Base-by-base conservation (phyloP, 2,797 vertebrate genomes). In the Thaleichthys pacificus region DNA sequence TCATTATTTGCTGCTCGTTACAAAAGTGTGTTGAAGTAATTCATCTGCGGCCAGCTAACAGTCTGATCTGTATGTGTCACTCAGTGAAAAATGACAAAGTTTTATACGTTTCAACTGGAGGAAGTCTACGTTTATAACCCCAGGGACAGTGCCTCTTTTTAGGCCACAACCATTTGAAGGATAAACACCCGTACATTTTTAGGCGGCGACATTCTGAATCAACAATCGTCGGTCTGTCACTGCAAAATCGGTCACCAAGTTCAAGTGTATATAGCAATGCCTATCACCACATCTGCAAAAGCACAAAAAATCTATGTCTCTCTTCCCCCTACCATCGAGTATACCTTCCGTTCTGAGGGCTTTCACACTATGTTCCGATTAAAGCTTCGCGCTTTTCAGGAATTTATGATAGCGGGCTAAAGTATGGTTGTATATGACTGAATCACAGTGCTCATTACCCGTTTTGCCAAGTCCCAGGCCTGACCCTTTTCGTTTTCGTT, bases 401-500 rank as follows among this genome's bases (percentile, higher is more conserved):
- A 67, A 74, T 68, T 68, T 78, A 30, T 67, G 60, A 78, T 68
- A 73, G 83, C 84, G 82, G 90, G 80, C 81, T 86, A 3, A 12
- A 11, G 42, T 47, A 77, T 78, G 75, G 77, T 81, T 83, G 82
- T 70, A 82, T 84, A 85, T 72, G 85, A 82, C 82, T 80, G 83
- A 72, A 78, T 87, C 84, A 79, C 85, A 75, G 83, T 84, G 89
- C 87, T 90, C 87, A 86, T 94, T 95, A 94, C 93, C 94, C 91
- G 91, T 85, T 91, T 84, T 89, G 90, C 91, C 91, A 88, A 86
- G 90, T 93, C 92, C 93, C 92, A 89, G 91, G 90, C 89, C 92
- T 90, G 92, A 91, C 90, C 93, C 92, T 90, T 90, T 90, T 88
- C 82, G 88, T 92, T 88, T 76, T 90, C 86, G 88, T 87, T 91